phyloP scores from a whole-genome alignment of 2,113 vertebrate genomes.

The Pseudorectes ferrugineus region DNA sequence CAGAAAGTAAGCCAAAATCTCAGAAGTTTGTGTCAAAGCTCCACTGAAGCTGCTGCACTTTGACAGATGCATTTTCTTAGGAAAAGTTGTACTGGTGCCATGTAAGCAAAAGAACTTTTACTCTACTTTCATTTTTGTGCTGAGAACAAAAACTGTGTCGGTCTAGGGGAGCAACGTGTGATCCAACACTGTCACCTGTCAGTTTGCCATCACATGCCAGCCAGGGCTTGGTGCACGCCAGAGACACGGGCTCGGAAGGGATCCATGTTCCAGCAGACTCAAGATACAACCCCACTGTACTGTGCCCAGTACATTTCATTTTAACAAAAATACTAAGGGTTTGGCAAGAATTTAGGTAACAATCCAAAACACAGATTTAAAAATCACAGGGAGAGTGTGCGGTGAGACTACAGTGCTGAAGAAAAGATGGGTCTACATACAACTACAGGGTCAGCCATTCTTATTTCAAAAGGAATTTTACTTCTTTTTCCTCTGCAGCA shows the following conservation, averaged over 20 bases:
- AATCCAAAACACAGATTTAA: background rate
- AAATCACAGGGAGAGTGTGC: background rate
- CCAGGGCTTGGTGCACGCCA: background rate
- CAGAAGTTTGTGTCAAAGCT: background rate
- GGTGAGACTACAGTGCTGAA: background rate
- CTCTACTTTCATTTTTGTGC: background rate
- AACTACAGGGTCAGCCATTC: background rate
- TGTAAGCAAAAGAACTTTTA: background rate
- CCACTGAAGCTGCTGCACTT: background rate
- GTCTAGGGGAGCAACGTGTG: fast-evolving
- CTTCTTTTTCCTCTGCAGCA: background rate
- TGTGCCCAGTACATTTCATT: background rate
- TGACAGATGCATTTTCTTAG: background rate
- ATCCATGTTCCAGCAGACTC: background rate
- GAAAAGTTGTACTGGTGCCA: background rate
- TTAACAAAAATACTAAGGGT: background rate
- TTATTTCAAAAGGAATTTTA: background rate
- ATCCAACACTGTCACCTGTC: background rate
- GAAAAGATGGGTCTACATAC: background rate
- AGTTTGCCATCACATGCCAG: background rate
- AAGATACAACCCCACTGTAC: background rate
- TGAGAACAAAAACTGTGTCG: background rate
- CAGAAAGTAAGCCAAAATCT: background rate
- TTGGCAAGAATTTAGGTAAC: background rate
- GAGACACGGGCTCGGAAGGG: background rate